Evolutionary conservation across 2,113 vertebrate species (phyloP).

Genomic region (Grus americana): DNA sequence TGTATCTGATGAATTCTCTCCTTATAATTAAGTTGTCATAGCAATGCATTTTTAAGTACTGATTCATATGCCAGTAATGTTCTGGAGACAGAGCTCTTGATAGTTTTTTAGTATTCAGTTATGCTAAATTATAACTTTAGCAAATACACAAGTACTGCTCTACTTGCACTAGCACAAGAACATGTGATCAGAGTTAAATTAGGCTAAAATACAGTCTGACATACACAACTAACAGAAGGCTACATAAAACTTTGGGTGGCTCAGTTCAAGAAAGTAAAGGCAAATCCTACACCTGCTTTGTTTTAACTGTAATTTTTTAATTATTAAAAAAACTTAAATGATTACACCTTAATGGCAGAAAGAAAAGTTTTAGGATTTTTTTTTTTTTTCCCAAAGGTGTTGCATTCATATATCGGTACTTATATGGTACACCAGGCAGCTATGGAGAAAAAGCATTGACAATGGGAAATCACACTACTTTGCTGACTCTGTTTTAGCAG

Average conservation of each 20-base stretch:
- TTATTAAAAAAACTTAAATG: background rate
- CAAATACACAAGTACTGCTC: background rate
- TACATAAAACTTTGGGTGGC: background rate
- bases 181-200: background rate
- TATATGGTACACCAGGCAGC: background rate
- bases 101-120: background rate
- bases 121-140: background rate
- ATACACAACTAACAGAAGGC: background rate
- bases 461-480: background rate
- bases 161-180: background rate
- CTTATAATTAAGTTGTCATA: constrained; percentile 47
- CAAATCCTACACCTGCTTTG: background rate
- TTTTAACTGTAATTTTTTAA: background rate
- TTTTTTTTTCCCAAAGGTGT: background rate
- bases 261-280: background rate
- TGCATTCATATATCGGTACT: background rate
- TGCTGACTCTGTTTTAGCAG: background rate
- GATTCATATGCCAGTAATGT: background rate
- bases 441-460: background rate
- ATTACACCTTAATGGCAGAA: background rate
- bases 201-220: background rate
- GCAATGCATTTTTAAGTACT: constrained; percentile 14
- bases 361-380: background rate
- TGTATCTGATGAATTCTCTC: constrained; percentile 15
- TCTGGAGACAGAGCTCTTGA: background rate